Percentiles rank a stretch among this genome's conserved stretches.
phyloP scores from a whole-genome alignment of 1,140 invertebrate species.

The Drosophila punjabiensis region DNA sequence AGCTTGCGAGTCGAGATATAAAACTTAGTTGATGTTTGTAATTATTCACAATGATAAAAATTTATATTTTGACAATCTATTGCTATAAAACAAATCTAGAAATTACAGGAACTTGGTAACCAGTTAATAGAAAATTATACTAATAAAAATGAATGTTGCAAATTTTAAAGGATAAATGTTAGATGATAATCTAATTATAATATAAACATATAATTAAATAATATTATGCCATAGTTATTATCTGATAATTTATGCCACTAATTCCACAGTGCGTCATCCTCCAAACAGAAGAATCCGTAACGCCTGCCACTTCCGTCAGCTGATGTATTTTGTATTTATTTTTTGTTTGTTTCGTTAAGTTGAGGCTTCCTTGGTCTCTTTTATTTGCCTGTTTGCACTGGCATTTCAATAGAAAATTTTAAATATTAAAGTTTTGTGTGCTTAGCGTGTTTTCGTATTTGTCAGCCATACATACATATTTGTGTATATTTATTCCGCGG shows the following conservation, averaged over 20 bases:
- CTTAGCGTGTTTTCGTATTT: constrained; percentile 47
- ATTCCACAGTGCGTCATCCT: neutral
- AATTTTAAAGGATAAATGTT: too few relatives aligned
- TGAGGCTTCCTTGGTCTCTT: constrained; percentile 8
- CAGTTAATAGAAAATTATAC: too few relatives aligned
- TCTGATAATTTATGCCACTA: neutral
- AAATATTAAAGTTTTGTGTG: constrained; percentile 67
- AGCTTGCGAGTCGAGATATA: too few relatives aligned
- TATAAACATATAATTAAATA: too few relatives aligned
- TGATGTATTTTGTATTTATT: constrained; percentile 38
- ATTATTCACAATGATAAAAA: too few relatives aligned
- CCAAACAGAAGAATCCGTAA: constrained; percentile 24
- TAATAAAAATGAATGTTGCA: too few relatives aligned
- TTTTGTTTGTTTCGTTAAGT: constrained; percentile 19
- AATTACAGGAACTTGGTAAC: too few relatives aligned
- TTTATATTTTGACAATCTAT: too few relatives aligned
- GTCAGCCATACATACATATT: constrained; percentile 28
- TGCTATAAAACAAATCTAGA: too few relatives aligned
- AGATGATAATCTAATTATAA: too few relatives aligned
- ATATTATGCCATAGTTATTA: too few relatives aligned
- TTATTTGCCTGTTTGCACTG: constrained; percentile 33
- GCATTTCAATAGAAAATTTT: constrained; percentile 70
- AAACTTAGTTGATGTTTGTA: too few relatives aligned
- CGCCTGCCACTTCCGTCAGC: constrained; percentile 61
- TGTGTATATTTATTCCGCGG: constrained; percentile 31